Base-by-base conservation (phyloP, 2,113 vertebrate species). In the Lichenostomus cassidix region DNA sequence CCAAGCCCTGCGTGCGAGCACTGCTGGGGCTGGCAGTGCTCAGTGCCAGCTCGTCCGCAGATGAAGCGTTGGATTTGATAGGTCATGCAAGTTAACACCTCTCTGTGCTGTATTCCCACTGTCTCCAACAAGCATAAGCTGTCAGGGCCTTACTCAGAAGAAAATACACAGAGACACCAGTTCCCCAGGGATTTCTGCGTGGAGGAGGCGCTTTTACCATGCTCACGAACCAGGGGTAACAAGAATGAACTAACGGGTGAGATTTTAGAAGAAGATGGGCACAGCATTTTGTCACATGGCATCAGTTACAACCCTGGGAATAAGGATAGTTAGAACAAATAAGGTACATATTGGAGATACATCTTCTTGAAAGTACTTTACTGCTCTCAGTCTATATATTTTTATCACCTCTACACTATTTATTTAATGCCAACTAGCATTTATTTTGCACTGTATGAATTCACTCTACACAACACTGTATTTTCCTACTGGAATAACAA, bases 1-100 rank as follows among this genome's bases (percentile, higher is more conserved):
- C 28, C 59, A 4, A 68, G 55, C 37, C 33, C 33, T 4, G 41
- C 2, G 1, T 9, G 62, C 3, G 10, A 74, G 11, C 24, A 0
- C n/a, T 3, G 78, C 84, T 9, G 9, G 8, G 50, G 3, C 59
- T 31, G 64, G 67, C 56, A 9, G 47, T 0, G 76, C 15, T 58
- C 6, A 42, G n/a, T 18, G 37, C 50, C 58, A 50, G 5, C 68
- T 58, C 1, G 0, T 18, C 33, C 3, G 1, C 29, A 47, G 50
- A 27, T 2, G 2, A 37, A 37, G 9, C 7, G 5, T 1, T 55
- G 60, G 29, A 27, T 82, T 78, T 28, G 60, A 46, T 0, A 12
- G 90, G 41, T 55, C 56, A 63, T 5, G 20, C 47, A 13, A 87
- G 73, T 44, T 71, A 78, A 78, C 84, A 52, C 50, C 62, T 68